phyloP scores from a whole-genome alignment of 2,797 vertebrate genomes.

The Sparidentex hasta region DNA sequence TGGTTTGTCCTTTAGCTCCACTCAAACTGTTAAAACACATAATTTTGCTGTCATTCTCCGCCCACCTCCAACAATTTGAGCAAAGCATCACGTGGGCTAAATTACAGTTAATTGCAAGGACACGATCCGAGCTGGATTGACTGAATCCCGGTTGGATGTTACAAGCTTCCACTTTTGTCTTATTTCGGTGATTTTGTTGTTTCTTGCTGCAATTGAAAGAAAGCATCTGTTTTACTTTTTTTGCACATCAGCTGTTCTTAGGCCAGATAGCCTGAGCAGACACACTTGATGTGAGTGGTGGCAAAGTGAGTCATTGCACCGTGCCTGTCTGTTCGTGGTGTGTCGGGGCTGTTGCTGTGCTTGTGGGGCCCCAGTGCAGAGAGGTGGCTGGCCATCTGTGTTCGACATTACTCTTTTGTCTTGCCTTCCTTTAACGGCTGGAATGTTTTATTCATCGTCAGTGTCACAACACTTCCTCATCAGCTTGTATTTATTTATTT shows the following conservation, averaged over 20 bases:
- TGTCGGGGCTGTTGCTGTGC: constrained; percentile 83
- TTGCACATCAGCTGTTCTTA: constrained; percentile 99
- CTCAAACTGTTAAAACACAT: constrained; percentile 60
- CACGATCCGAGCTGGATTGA: constrained; percentile 51
- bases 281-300: constrained; percentile 99
- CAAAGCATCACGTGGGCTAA: constrained; percentile 37
- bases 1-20: constrained; percentile 69
- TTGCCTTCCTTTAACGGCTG: constrained; percentile 78
- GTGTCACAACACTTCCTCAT: constrained; percentile 78
- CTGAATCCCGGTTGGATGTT: constrained; percentile 82
- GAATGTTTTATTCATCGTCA: constrained; percentile 81
- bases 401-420: constrained; percentile 90
- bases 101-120: constrained; percentile 64
- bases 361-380: constrained; percentile 90
- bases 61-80: constrained; percentile 39
- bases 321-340: constrained; percentile 88
- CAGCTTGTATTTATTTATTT: constrained; percentile 72
- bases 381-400: constrained; percentile 91
- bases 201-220: constrained; percentile 84
- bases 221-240: constrained; percentile 95
- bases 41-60: constrained; percentile 41
- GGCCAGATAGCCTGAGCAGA: constrained; percentile 99
- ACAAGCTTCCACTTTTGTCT: constrained; percentile 82
- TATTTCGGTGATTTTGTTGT: constrained; percentile 81
- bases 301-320: constrained; percentile 99